These are phyloP conservation scores for Oithona nana DNA, from an alignment of 2,888 invertebrate species.

Conservation along the genomic window DNA sequence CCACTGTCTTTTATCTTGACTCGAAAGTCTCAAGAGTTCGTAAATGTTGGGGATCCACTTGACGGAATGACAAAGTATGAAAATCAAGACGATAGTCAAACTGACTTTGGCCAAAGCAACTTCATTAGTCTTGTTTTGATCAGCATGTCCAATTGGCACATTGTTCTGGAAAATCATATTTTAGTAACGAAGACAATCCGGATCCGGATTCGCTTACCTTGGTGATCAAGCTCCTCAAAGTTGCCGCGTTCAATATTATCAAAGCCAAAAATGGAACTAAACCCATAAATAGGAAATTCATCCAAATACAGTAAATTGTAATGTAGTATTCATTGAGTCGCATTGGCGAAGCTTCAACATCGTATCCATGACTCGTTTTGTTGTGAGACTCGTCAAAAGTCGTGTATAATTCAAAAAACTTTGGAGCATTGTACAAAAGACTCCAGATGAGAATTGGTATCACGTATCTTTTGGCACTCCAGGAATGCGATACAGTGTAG, in stretches of 20 bases:
- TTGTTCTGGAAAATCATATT: too few species aligned
- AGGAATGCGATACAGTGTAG: conserved; percentile 2
- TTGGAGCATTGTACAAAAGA: neutral
- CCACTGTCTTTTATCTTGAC: neutral
- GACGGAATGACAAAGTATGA: conserved; percentile 1
- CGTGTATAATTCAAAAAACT: neutral
- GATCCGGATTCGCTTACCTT: too few species aligned
- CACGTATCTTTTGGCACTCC: neutral
- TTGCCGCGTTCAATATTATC: neutral
- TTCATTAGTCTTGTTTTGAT: conserved; percentile 2
- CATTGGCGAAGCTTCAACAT: neutral
- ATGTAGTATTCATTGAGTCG: conserved; percentile 3
- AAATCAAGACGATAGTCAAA: neutral
- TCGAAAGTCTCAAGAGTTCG: neutral
- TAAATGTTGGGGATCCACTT: conserved; percentile 5
- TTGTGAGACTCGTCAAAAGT: neutral
- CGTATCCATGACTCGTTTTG: neutral
- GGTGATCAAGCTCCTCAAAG: neutral
- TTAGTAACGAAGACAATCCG: too few species aligned
- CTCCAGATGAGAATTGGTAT: neutral
- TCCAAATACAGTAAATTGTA: conserved; percentile 5
- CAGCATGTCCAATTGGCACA: too few species aligned
- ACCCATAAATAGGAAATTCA: conserved; percentile 2
- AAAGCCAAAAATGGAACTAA: neutral
- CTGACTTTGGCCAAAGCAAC: conserved; percentile 1